These are phyloP conservation scores for Enteromius unitaeniatus DNA, from an alignment of 2,797 vertebrate species.

Conservation along the genomic window DNA sequence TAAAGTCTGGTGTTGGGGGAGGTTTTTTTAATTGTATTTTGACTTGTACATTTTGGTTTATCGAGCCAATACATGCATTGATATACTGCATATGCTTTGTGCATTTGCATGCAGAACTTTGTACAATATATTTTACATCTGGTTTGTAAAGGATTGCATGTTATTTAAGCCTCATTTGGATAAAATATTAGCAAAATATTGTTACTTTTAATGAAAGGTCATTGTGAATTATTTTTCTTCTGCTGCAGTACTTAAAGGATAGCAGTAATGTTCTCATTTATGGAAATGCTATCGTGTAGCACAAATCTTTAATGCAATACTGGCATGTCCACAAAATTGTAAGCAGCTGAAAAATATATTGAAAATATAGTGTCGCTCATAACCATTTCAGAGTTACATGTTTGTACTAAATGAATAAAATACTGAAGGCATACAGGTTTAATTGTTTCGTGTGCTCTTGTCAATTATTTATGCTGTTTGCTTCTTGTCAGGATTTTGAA, in stretches of 20 bases:
- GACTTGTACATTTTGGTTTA: constrained; percentile 22
- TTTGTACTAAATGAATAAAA: constrained; percentile 72
- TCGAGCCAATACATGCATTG: constrained; percentile 1
- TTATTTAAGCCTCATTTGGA: constrained; percentile 64
- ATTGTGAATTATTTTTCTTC: constrained; percentile 12
- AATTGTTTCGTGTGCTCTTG: background rate
- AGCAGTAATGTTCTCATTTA: constrained; percentile 9
- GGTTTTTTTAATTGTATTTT: background rate
- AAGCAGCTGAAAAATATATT: background rate
- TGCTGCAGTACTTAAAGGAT: constrained; percentile 10
- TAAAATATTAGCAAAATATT: constrained; percentile 43
- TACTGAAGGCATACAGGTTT: constrained; percentile 49
- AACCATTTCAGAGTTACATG: constrained; percentile 50
- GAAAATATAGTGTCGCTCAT: constrained; percentile 57
- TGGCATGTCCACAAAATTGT: constrained; percentile 24
- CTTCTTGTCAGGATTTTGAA: background rate
- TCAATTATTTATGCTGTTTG: background rate
- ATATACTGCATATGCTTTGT: constrained; percentile 14
- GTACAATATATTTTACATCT: constrained; percentile 58
- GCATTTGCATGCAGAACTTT: constrained; percentile 65
- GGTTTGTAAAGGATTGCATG: constrained; percentile 66
- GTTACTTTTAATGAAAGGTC: constrained; percentile 57
- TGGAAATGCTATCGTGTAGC: constrained; percentile 33
- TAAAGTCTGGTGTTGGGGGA: background rate
- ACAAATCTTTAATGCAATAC: constrained; percentile 31